Conservation (phyloP, 2,797 vertebrate species). For the Neoniphon sammara region DNA sequence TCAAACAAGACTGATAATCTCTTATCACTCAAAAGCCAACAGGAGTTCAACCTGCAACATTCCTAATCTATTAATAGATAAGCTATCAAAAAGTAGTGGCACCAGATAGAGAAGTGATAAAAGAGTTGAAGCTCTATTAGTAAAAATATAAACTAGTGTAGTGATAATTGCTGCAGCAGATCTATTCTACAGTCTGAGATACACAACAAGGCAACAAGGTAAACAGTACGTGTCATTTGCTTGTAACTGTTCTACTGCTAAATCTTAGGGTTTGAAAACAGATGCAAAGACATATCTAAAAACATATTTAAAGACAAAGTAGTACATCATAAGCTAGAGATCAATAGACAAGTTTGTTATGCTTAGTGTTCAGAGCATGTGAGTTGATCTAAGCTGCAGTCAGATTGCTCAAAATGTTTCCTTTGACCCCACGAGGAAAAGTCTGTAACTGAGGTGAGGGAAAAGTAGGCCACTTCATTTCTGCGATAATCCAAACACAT, state of each 20-base stretch:
- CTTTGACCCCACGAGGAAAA: slow-evolving; percentile 34
- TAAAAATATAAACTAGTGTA: slow-evolving; percentile 20
- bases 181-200: not conserved
- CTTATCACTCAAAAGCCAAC: slow-evolving; percentile 24
- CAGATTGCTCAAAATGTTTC: slow-evolving; percentile 20
- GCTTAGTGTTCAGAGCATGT: not conserved
- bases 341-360: not conserved
- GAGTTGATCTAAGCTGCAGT: not conserved
- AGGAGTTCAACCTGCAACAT: slow-evolving; percentile 27
- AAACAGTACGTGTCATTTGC: not conserved
- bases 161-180: slow-evolving; percentile 6
- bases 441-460: slow-evolving; percentile 30
- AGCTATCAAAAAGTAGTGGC: slow-evolving; percentile 34
- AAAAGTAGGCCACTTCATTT: slow-evolving; percentile 63
- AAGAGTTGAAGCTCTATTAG: slow-evolving; percentile 23
- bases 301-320: not conserved
- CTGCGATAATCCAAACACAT: slow-evolving; percentile 60
- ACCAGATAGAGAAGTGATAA: slow-evolving; percentile 34
- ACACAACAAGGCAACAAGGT: no score
- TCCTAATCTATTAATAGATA: slow-evolving; percentile 46
- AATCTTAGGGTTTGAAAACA: not conserved
- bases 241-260: not conserved
- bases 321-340: not conserved
- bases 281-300: not conserved
- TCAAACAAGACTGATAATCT: slow-evolving; percentile 21